Evolutionary conservation across 2,113 vertebrate species (phyloP).

Genomic region (Triplophysa tibetana): DNA sequence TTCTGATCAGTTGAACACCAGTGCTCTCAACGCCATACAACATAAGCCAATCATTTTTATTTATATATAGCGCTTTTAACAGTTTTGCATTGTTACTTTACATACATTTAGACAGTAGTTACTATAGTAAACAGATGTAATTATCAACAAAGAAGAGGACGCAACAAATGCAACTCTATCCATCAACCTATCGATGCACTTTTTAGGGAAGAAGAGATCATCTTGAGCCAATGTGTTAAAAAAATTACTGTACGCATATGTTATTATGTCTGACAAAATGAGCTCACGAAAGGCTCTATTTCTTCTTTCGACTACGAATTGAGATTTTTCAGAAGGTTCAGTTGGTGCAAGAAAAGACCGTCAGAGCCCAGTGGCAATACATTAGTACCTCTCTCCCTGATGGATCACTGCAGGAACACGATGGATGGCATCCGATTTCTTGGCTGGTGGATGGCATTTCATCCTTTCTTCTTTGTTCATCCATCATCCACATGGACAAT

Average conservation of each 20-base stretch:
- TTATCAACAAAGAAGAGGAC: no score
- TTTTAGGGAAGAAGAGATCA: not conserved
- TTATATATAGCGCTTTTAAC: no score
- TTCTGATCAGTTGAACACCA: no score
- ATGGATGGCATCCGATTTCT: constrained; percentile 60
- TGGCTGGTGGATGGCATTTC: constrained; percentile 58
- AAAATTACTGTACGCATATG: not conserved
- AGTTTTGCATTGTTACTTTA: no score
- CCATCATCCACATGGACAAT: constrained; percentile 59
- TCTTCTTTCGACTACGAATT: no score
- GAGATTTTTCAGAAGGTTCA: constrained; percentile 54
- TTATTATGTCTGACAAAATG: not conserved
- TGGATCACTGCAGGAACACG: constrained; percentile 62
- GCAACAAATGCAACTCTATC: not conserved
- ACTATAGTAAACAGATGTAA: no score
- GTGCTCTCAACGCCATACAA: no score
- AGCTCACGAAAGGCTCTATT: not conserved
- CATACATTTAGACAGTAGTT: no score
- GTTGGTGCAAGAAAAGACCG: constrained; percentile 37
- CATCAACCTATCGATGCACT: not conserved
- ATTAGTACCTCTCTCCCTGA: constrained; percentile 58
- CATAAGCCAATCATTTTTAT: no score
- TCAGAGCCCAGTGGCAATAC: constrained; percentile 47
- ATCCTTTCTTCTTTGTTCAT: constrained; percentile 58
- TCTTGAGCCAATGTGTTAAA: not conserved